Evolutionary conservation across 2,888 invertebrate species (phyloP).

Genomic region (Apeira syringaria): DNA sequence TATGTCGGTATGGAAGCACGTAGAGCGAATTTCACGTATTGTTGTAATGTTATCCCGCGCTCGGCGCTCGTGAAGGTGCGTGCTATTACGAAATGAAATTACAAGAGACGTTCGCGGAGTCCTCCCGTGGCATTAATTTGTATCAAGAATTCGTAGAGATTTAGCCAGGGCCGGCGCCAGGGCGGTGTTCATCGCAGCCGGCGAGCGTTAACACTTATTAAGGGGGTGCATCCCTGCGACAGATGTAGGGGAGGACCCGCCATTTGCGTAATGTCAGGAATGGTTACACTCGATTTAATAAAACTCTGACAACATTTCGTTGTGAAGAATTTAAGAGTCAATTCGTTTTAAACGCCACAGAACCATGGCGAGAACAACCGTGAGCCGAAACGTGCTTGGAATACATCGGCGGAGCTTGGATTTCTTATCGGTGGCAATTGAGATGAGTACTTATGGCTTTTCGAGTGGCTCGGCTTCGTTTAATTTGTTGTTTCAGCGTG

Average conservation of each 20-base stretch:
- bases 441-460: conserved; percentile 84
- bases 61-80: conserved; percentile 47
- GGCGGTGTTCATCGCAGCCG: conserved; percentile 80
- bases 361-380: conserved; percentile 78
- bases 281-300: conserved; percentile 84
- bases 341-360: conserved; percentile 81
- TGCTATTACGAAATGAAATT: conserved; percentile 73
- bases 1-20: conserved; percentile 31
- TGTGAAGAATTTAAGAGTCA: conserved; percentile 82
- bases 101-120: conserved; percentile 67
- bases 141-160: conserved; percentile 83
- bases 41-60: conserved; percentile 47
- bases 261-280: conserved; percentile 83
- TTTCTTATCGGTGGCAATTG: conserved; percentile 83
- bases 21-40: conserved; percentile 45
- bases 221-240: conserved; percentile 83
- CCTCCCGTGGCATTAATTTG: conserved; percentile 78
- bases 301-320: conserved; percentile 82
- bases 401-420: conserved; percentile 81
- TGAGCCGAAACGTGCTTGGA: conserved; percentile 80
- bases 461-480: conserved; percentile 83
- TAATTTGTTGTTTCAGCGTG: conserved; percentile 83
- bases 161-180: conserved; percentile 75
- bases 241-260: conserved; percentile 82
- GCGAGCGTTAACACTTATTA: conserved; percentile 83